Evolutionary conservation across 2,888 invertebrate species (phyloP), one percentile per base, ranked within the genome.

Genomic region (Merodon equestris): DNA sequence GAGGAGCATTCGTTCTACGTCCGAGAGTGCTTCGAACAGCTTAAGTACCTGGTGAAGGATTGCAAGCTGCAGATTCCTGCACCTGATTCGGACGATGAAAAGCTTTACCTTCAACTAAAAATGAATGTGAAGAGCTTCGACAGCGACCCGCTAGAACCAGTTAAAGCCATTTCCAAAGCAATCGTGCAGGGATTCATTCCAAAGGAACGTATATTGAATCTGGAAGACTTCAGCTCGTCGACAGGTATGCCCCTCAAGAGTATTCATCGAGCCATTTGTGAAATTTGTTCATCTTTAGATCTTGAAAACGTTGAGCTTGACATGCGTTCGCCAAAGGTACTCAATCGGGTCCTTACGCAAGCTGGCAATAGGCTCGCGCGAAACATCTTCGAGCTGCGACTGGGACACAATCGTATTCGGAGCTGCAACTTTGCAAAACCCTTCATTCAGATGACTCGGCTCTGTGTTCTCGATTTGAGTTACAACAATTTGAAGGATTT

Each of bases 391-490:
- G 88, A 87, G 27, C 17, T 87, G 9, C 83, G 85, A 0, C 40
- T 87, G 45, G 81, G 85, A 1, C 82, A 83, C 12, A 87, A 87
- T 48, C 86, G 86, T 71, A 87, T 87, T 15, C 36, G 84, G 13
- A 72, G 63, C 36, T 79, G 84, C 0, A 84, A 84, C 34, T 82
- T 81, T 34, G 81, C 84, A 0, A 84, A 85, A 44, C 81, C 83
- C 0, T 81, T 87, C n/a, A 72, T 83, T 0, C 72, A 85, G 45
- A 84, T 88, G 84, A 82, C 81, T 1, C 84, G 84, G 34, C 77
- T 87, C 44, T 84, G 84, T 40, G 87, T 86, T 0, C 58, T 87
- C n/a, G 88, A 87, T 64, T 81, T 87, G 45, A 82, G 85, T 1
- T 83, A 84, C 34, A 87, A 87, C 70, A 86, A 86, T 86, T 84